phyloP scores from a whole-genome alignment of 2,888 invertebrate species.

The Bellardia bayeri region DNA sequence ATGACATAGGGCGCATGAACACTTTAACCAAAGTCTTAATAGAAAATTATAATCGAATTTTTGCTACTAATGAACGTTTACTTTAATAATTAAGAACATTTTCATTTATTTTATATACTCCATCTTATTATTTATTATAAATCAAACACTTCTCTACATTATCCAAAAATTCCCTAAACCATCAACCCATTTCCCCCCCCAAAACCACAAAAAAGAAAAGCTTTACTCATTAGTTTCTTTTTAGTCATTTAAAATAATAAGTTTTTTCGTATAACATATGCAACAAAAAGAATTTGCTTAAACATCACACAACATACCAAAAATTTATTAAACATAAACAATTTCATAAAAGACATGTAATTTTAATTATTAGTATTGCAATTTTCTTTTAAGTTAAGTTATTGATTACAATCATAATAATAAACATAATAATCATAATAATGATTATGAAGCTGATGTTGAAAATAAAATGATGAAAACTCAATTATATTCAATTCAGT shows the following conservation, averaged over 20 bases:
- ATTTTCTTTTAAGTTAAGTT: neutral
- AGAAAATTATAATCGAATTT: constrained; percentile 83
- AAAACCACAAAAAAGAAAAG: constrained; percentile 12
- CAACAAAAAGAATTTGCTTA: constrained; percentile 17
- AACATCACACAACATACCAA: constrained; percentile 69
- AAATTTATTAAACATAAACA: constrained; percentile 44
- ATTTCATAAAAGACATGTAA: constrained; percentile 56
- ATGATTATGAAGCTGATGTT: neutral
- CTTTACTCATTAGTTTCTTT: constrained; percentile 61
- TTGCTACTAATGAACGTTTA: constrained; percentile 82
- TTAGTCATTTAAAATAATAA: constrained; percentile 30
- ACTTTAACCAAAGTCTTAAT: constrained; percentile 83
- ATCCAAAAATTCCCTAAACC: too few relatives aligned
- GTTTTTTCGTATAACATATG: neutral
- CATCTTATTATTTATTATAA: constrained; percentile 48
- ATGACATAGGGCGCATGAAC: constrained; percentile 82
- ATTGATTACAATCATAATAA: neutral
- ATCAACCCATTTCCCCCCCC: neutral
- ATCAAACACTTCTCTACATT: neutral
- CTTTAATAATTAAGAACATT: constrained; percentile 73
- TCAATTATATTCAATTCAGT: neutral
- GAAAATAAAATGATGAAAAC: neutral
- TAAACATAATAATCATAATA: neutral
- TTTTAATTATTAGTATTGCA: constrained; percentile 20
- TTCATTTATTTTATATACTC: constrained; percentile 10